Evolutionary conservation across 2,113 vertebrate genomes (phyloP), one percentile per base, ranked within the genome.

Genomic region (Loxodonta africana): DNA sequence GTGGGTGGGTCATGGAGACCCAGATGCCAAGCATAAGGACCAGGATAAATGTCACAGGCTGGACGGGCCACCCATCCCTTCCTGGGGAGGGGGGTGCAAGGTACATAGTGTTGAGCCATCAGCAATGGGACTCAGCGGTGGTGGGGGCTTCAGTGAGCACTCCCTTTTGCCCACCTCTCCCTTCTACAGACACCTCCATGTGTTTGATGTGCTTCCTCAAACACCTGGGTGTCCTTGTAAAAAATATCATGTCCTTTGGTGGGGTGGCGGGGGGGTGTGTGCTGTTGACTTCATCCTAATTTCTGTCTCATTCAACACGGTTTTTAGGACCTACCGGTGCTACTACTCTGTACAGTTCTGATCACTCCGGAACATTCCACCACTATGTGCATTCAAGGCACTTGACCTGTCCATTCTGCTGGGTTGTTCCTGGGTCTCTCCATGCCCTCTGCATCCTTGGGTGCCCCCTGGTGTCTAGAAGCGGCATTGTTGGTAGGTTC

Each of bases 251-350:
- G 21, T 44, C 73, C 73, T 25, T 41, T 21, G 9, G 0, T 0
- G 28, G n/a, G n/a, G 3, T 1, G 12, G 33, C 8, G 60, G 0
- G 6, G 1, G 20, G 48, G 25, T 2, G 1, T 0, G 21, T 9
- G 46, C 48, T 23, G 3, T 1, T 5, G 44, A n/a, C 65, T 51
- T 26, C 37, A 0, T 12, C 2, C 8, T 11, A 37, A 15, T 14
- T 10, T 41, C 48, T 48, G 6, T 5, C 41, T 5, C 2, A 28
- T 8, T 9, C 23, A 2, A 1, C 81, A 17, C 1, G 12, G 0
- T 9, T 21, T 25, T 21, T 28, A 8, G 86, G 63, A 15, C 2
- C 51, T 37, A 7, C 4, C 57, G 1, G 33, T 1, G 53, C 48
- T 48, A 48, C 69, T 11, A 0, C 60, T 57, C 57, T 21, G 33